Evolutionary conservation across 2,113 vertebrate genomes (phyloP).

Genomic region (Recurvirostra avosetta): DNA sequence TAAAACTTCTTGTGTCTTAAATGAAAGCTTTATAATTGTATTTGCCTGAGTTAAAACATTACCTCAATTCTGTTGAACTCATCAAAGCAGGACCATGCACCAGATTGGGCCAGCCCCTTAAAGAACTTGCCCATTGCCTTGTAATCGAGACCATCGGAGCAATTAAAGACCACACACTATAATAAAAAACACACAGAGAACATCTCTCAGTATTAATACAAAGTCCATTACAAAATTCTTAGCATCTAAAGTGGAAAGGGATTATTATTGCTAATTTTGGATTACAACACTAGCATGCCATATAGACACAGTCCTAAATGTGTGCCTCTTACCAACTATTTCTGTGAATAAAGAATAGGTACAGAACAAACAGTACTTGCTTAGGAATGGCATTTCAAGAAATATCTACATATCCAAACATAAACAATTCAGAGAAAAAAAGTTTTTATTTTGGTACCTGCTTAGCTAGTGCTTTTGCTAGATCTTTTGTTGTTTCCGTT

Average conservation of each 20-base stretch:
- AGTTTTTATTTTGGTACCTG: slow-evolving; percentile 74
- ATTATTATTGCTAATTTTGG: background rate
- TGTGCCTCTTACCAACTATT: background rate
- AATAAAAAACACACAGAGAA: slow-evolving; percentile 16
- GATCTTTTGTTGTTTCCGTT: slow-evolving; percentile 95
- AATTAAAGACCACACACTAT: slow-evolving; percentile 96
- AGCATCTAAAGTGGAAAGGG: background rate
- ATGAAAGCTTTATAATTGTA: background rate
- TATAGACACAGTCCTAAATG: background rate
- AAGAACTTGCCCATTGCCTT: slow-evolving; percentile 98
- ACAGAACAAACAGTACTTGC: background rate
- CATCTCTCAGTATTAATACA: background rate
- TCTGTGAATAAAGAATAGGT: background rate
- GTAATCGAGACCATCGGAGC: slow-evolving; percentile 93
- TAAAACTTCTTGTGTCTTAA: background rate
- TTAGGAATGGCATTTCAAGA: background rate
- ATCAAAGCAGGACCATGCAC: slow-evolving; percentile 95
- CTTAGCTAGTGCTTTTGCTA: slow-evolving; percentile 93
- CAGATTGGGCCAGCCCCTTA: slow-evolving; percentile 90
- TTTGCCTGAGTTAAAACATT: slow-evolving; percentile 3
- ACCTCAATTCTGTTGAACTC: slow-evolving; percentile 97
- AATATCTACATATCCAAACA: background rate
- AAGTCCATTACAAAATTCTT: background rate
- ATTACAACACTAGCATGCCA: background rate
- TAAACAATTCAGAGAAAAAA: background rate